Conservation (phyloP, 2,888 invertebrate species). For the Drosophila meridiana region DNA sequence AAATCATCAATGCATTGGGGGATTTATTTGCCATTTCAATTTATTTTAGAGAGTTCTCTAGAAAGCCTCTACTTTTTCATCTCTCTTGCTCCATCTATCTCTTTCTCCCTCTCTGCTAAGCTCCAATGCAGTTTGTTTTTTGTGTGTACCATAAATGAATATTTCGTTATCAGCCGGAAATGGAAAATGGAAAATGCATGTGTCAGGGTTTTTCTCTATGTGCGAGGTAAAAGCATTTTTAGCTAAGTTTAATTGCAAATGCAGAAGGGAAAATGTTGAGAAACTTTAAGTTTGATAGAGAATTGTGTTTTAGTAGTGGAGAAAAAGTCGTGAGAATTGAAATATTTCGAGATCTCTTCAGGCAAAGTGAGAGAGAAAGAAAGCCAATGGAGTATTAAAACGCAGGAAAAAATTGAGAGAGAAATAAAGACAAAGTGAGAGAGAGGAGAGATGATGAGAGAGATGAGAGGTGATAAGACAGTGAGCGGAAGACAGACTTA, state of each 20-base stretch:
- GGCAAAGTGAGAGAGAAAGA: too few species aligned
- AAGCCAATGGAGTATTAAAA: too few species aligned
- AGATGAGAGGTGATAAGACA: neutral
- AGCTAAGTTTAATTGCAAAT: constrained; percentile 3
- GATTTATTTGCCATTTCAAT: constrained; percentile 47
- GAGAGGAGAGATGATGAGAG: neutral
- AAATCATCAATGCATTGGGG: constrained; percentile 73
- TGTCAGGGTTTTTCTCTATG: constrained; percentile 24
- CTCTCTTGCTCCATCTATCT: neutral
- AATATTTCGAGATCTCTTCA: too few species aligned
- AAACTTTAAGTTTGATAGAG: neutral
- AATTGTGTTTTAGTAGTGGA: neutral
- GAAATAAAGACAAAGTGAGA: too few species aligned
- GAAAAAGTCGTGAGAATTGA: neutral
- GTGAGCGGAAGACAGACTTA: neutral
- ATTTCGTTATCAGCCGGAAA: constrained; percentile 48
- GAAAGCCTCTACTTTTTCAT: neutral
- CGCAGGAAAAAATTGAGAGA: too few species aligned
- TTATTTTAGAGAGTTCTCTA: constrained; percentile 23
- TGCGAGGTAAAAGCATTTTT: neutral
- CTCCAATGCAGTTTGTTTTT: constrained; percentile 36
- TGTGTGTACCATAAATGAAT: constrained; percentile 8
- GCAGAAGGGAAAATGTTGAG: neutral
- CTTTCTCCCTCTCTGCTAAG: neutral
- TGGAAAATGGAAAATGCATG: constrained; percentile 51